Conservation (phyloP, 2,113 vertebrate species). For the Ondatra zibethicus region DNA sequence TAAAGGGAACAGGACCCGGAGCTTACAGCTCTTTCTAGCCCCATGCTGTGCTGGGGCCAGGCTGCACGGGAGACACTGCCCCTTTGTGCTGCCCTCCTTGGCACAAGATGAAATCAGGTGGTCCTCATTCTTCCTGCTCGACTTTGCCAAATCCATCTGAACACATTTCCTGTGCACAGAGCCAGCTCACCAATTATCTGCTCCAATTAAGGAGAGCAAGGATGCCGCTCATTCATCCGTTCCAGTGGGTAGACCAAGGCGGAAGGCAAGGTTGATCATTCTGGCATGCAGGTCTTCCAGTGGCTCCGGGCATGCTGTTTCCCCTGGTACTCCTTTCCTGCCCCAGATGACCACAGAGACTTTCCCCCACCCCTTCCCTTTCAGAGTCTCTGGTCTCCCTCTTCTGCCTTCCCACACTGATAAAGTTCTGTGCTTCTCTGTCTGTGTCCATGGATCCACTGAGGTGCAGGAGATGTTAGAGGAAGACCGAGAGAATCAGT, state of each 20-base stretch:
- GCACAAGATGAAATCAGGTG: conserved; percentile 75
- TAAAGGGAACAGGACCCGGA: background rate
- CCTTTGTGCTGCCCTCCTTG: conserved; percentile 74
- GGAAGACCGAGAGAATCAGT: background rate
- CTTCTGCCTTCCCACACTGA: background rate
- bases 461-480: background rate
- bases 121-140: conserved; percentile 69
- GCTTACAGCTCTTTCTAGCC: background rate
- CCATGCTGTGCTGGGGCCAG: background rate
- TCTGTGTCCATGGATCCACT: conserved; percentile 14
- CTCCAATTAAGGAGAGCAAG: conserved; percentile 75
- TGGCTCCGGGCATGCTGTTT: background rate
- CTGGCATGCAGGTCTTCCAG: background rate
- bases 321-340: conserved; percentile 20
- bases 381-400: background rate
- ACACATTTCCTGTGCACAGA: conserved; percentile 75
- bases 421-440: conserved; percentile 9
- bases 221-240: conserved; percentile 41
- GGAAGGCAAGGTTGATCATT: background rate
- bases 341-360: conserved; percentile 22
- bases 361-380: background rate
- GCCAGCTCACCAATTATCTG: conserved; percentile 79
- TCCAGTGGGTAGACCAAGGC: background rate
- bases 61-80: conserved; percentile 39
- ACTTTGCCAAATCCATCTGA: conserved; percentile 51